Evolutionary conservation across 2,888 invertebrate species (phyloP), one percentile per base, ranked within the genome.

Genomic region (Drosophila anceps): DNA sequence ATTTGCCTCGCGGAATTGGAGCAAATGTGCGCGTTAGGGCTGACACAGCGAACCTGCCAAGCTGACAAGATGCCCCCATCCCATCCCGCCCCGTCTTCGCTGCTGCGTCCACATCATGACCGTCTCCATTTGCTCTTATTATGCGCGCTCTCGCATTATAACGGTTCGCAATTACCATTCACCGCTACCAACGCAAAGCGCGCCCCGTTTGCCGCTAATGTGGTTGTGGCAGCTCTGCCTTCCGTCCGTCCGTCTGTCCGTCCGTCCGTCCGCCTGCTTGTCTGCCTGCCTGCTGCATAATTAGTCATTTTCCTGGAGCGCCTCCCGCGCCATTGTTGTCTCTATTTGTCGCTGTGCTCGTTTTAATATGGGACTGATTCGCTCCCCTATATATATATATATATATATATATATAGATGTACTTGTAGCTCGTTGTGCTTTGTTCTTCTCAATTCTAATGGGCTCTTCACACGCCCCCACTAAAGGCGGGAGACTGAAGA

Each of bases 161-260:
- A 86, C 85, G 85, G 85, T 86, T 79, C 72, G 77, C 90, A 88
- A 90, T 86, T 86, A 85, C 85, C 85, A 86, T 90, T 86, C 90
- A 86, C 85, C 90, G 89, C 85, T 85, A 85, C 80, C 84, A 87
- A 67, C 76, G 76, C 76, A 76, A 70, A 79, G 81, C 82, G 66
- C 62, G 74, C 81, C 76, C 73, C 77, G 77, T 76, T 76, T 78
- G 79, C 81, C 63, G 67, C 90, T 90, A 88, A 90, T 85, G 84
- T 82, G 84, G 72, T 70, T 75, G 71, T 60, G 53, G 48, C 54
- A 50, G 54, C 59, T 51, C 27, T 64, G 29, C 44, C 59, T 44
- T 13, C 58, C 20, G 35, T 27, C 27, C 61, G 20, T 18, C 57
- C 13, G 31, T n/a, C 7, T 18, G 18, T 27, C 69, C 35, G n/a